These are phyloP conservation scores for Antheraea assamensis DNA, from an alignment of 2,888 invertebrate species.

Conservation along the genomic window DNA sequence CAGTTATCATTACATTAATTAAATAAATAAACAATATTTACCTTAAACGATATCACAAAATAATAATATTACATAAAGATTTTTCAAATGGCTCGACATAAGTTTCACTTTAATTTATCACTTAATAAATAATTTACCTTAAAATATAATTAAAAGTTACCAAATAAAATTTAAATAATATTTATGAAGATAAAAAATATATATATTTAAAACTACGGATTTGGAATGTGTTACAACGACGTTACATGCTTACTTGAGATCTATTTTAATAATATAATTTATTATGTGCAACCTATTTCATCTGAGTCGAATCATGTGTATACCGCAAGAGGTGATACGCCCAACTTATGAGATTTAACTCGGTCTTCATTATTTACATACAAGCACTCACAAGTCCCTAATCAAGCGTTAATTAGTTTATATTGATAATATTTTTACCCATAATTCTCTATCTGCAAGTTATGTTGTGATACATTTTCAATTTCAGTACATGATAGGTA, in stretches of 20 bases:
- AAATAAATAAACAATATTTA: not conserved
- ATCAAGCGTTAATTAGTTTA: not conserved
- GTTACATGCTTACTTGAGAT: not conserved
- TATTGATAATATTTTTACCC: not conserved
- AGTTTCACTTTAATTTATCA: not conserved
- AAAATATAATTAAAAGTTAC: not conserved
- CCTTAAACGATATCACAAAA: not conserved
- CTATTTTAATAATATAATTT: not conserved
- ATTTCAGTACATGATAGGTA: not conserved
- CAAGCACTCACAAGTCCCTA: not conserved
- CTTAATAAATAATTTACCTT: not conserved
- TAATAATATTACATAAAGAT: no score
- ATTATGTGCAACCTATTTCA: not conserved
- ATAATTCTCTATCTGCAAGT: not conserved
- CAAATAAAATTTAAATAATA: not conserved
- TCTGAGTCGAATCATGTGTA: not conserved
- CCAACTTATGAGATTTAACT: not conserved
- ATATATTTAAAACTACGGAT: not conserved
- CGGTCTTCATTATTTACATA: not conserved
- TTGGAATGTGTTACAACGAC: constrained; percentile 1
- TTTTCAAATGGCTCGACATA: not conserved
- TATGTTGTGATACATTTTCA: not conserved
- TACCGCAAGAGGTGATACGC: constrained; percentile 1
- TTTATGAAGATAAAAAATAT: not conserved
- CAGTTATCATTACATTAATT: constrained; percentile 22